These are phyloP conservation scores for Gonocerus acuteangulatus DNA, from an alignment of 2,888 invertebrate species.

Conservation along the genomic window DNA sequence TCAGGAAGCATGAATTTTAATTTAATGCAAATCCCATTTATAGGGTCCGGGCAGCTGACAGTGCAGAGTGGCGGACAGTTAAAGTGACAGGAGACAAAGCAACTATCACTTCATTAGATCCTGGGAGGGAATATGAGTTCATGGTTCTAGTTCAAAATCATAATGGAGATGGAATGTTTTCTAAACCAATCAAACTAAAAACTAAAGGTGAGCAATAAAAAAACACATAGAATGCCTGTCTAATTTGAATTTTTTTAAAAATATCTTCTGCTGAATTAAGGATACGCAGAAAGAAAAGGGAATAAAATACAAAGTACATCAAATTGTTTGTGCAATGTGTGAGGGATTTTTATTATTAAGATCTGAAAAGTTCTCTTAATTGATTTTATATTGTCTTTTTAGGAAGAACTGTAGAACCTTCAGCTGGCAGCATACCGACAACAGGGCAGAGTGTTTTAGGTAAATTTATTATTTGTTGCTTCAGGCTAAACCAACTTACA, in stretches of 20 bases:
- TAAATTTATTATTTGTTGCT: neutral
- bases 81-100: conserved; percentile 69
- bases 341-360: neutral
- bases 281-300: too few species aligned
- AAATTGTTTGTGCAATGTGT: neutral
- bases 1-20: too few species aligned
- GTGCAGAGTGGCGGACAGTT: conserved; percentile 76
- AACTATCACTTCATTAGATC: conserved; percentile 65
- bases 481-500: too few species aligned
- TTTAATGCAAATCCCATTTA: too few species aligned
- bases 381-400: neutral
- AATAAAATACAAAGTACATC: too few species aligned
- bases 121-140: conserved; percentile 78
- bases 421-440: conserved; percentile 4
- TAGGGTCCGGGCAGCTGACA: conserved; percentile 65
- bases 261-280: too few species aligned
- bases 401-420: conserved; percentile 15
- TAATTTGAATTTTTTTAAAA: neutral
- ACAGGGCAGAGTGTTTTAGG: conserved; percentile 13
- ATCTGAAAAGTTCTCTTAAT: too few species aligned
- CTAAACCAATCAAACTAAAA: conserved; percentile 67
- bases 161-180: conserved; percentile 82
- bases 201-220: conserved; percentile 54
- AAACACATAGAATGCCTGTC: too few species aligned
- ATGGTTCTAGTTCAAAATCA: conserved; percentile 83